Evolutionary conservation across 2,113 vertebrate genomes (phyloP).

Genomic region (Oryzias curvinotus): DNA sequence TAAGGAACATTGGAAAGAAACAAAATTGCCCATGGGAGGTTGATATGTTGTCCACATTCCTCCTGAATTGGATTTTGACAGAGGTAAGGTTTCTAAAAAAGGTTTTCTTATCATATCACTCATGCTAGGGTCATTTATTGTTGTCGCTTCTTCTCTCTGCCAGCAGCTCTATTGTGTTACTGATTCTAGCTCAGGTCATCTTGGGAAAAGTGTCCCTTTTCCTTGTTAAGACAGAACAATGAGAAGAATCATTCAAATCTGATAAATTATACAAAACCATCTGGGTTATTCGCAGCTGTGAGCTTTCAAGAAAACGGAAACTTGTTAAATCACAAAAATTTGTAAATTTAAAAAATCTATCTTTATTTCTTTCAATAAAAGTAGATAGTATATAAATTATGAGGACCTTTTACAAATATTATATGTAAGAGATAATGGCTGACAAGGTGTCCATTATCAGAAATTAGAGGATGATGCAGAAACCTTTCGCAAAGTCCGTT

Average conservation of each 20-base stretch:
- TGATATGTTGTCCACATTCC: conserved; percentile 7
- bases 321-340: not conserved
- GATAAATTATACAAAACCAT: not conserved
- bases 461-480: too few species aligned
- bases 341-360: not conserved
- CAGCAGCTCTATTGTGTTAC: conserved; percentile 5
- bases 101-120: not conserved
- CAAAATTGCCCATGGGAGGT: conserved; percentile 2
- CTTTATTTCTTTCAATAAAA: not conserved
- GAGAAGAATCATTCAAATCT: not conserved
- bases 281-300: not conserved
- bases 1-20: conserved; percentile 6
- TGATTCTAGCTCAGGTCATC: not conserved
- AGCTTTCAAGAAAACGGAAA: not conserved
- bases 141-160: not conserved
- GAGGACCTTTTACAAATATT: too few species aligned
- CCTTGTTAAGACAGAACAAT: not conserved
- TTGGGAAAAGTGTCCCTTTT: not conserved
- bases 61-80: conserved; percentile 3
- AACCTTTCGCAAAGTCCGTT: too few species aligned
- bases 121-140: conserved; percentile 1
- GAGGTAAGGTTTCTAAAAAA: not conserved
- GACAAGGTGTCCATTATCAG: too few species aligned
- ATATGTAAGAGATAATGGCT: too few species aligned
- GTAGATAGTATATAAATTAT: too few species aligned